phyloP scores from a whole-genome alignment of 92 coral and sea anemone genomes.

The Pocillopora meandrina region DNA sequence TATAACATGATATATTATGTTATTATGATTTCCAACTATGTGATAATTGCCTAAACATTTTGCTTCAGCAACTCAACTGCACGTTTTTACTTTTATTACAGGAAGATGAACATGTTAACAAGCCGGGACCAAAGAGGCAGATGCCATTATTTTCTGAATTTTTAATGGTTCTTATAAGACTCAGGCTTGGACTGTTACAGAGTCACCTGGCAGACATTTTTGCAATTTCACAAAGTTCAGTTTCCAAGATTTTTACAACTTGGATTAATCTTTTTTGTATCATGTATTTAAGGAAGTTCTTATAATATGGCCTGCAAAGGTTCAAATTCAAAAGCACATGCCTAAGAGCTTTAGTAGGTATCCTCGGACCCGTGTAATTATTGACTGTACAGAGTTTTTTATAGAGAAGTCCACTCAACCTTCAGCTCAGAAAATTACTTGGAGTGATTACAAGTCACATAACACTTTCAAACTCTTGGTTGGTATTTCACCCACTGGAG shows the following conservation, averaged over 20 bases:
- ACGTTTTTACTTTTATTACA: not conserved
- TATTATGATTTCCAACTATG: not conserved
- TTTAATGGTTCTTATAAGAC: constrained; percentile 10
- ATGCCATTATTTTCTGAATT: constrained; percentile 7
- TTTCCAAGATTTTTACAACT: constrained; percentile 32
- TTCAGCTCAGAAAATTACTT: constrained; percentile 42
- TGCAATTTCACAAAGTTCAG: constrained; percentile 22
- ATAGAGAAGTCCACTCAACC: constrained; percentile 46
- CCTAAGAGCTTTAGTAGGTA: constrained; percentile 54
- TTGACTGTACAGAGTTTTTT: constrained; percentile 55
- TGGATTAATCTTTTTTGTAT: constrained; percentile 54
- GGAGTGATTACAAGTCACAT: constrained; percentile 53
- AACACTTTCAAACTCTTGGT: constrained; percentile 48
- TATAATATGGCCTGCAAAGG: constrained; percentile 32
- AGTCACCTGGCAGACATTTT: constrained; percentile 26
- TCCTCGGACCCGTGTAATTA: constrained; percentile 47
- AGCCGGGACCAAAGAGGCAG: constrained; percentile 5
- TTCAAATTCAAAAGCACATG: constrained; percentile 21
- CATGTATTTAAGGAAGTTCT: constrained; percentile 43
- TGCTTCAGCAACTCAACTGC: not conserved
- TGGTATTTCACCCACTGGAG: constrained; percentile 67
- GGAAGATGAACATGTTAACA: constrained; percentile 6
- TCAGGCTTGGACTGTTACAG: constrained; percentile 25
- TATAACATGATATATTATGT: too few species aligned
- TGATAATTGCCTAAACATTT: not conserved